These are phyloP conservation scores for Fistularia tabacaria DNA, from an alignment of 2,797 vertebrate genomes.

Conservation along the genomic window DNA sequence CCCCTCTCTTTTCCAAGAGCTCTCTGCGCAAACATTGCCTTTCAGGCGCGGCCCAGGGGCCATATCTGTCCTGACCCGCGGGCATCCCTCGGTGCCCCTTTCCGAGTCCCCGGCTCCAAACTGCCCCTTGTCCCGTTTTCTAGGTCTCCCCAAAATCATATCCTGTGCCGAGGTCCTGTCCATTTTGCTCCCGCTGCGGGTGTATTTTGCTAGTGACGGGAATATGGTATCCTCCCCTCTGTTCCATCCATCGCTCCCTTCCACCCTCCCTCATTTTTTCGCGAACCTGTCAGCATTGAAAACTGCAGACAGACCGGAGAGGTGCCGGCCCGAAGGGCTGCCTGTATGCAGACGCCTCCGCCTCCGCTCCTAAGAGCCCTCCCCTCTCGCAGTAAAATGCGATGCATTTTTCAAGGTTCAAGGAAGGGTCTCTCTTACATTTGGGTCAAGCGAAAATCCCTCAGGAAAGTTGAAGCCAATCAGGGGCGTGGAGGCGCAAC, in stretches of 20 bases:
- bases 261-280: constrained; percentile 43
- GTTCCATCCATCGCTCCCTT: constrained; percentile 24
- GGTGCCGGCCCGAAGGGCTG: constrained; percentile 55
- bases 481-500: constrained; percentile 49
- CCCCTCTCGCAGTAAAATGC: constrained; percentile 73
- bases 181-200: constrained; percentile 67
- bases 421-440: constrained; percentile 72
- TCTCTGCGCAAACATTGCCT: constrained; percentile 57
- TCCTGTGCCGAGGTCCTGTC: constrained; percentile 71
- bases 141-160: constrained; percentile 65
- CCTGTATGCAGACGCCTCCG: constrained; percentile 48
- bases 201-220: constrained; percentile 76
- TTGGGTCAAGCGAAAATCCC: constrained; percentile 57
- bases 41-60: constrained; percentile 46
- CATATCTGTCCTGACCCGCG: constrained; percentile 42
- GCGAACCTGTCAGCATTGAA: constrained; percentile 62
- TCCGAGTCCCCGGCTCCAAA: constrained; percentile 10
- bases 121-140: constrained; percentile 29
- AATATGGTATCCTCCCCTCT: constrained; percentile 70
- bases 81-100: constrained; percentile 41
- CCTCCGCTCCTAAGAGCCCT: constrained; percentile 21
- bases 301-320: constrained; percentile 62
- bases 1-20: constrained; percentile 26
- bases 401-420: constrained; percentile 75
- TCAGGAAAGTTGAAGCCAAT: constrained; percentile 73